Conservation (phyloP, 92 coral and sea anemone species). For the Phymanthus crucifer region DNA sequence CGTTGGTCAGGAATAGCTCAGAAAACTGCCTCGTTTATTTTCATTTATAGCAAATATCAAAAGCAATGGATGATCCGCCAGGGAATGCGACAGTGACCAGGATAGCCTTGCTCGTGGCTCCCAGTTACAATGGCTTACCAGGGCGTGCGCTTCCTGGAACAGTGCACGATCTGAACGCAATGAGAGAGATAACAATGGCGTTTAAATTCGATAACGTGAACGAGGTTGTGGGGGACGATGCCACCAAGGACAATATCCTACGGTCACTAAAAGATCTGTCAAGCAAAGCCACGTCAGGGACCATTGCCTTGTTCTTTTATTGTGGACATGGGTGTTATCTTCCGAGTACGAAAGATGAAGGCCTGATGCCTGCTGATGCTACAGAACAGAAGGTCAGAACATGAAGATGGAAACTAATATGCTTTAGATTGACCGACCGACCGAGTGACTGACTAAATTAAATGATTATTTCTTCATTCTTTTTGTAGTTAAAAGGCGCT, state of each 20-base stretch:
- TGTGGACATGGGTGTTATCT: constrained; percentile 20
- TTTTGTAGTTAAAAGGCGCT: background rate
- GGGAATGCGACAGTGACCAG: background rate
- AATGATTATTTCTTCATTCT: too few relatives aligned
- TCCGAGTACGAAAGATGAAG: constrained; percentile 12
- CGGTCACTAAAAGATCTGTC: background rate
- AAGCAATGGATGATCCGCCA: too few relatives aligned
- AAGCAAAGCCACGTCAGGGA: background rate
- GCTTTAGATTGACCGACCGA: too few relatives aligned
- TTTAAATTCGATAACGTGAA: background rate
- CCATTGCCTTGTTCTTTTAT: constrained; percentile 3
- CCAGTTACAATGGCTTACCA: background rate
- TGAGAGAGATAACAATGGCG: background rate
- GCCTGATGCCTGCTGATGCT: background rate
- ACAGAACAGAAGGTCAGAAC: background rate
- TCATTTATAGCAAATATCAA: too few relatives aligned
- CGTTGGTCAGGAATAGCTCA: too few relatives aligned
- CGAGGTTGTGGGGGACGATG: background rate
- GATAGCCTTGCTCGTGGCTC: background rate
- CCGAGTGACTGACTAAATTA: too few relatives aligned
- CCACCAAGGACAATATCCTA: background rate
- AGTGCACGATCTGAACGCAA: background rate
- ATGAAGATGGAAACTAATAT: background rate
- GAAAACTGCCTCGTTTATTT: too few relatives aligned
- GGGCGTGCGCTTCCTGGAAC: background rate